Conservation (phyloP, 2,888 invertebrate species). For the Hirtodrosophila confusa region DNA sequence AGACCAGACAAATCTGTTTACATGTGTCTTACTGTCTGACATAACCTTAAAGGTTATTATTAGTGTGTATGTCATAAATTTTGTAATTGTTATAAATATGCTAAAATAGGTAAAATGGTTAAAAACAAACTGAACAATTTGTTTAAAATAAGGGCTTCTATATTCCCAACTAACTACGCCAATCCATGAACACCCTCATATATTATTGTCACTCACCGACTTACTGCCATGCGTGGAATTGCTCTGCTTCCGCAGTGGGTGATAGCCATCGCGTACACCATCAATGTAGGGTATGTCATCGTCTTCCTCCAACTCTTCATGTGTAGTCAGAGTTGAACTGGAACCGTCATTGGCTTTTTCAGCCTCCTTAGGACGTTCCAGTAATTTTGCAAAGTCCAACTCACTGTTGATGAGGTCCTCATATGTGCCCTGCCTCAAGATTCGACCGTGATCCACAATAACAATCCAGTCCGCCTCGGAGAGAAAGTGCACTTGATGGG, state of each 20-base stretch:
- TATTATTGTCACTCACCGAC: conserved; percentile 67
- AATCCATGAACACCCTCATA: too few species aligned
- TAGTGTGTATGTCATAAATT: too few species aligned
- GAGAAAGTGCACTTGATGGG: conserved; percentile 91
- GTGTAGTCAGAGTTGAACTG: conserved; percentile 19
- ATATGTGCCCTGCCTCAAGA: conserved; percentile 85
- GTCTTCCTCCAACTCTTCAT: conserved; percentile 67
- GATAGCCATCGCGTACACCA: conserved; percentile 80
- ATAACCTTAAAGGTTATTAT: too few species aligned
- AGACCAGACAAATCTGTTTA: too few species aligned
- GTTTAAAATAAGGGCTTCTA: too few species aligned
- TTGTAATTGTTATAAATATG: too few species aligned
- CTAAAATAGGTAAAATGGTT: too few species aligned
- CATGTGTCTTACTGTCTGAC: too few species aligned
- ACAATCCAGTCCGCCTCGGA: conserved; percentile 87
- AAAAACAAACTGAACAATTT: too few species aligned
- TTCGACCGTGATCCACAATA: conserved; percentile 86
- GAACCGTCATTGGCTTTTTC: conserved; percentile 50
- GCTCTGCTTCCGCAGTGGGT: conserved; percentile 72
- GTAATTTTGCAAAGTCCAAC: conserved; percentile 85
- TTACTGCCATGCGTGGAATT: conserved; percentile 72
- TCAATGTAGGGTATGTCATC: conserved; percentile 84
- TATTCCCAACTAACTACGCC: too few species aligned
- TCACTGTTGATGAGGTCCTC: conserved; percentile 85
- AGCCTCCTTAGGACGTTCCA: conserved; percentile 80